These are phyloP conservation scores for Lepilemur ruficaudatus DNA, from an alignment of 2,797 vertebrate species.

Conservation along the genomic window DNA sequence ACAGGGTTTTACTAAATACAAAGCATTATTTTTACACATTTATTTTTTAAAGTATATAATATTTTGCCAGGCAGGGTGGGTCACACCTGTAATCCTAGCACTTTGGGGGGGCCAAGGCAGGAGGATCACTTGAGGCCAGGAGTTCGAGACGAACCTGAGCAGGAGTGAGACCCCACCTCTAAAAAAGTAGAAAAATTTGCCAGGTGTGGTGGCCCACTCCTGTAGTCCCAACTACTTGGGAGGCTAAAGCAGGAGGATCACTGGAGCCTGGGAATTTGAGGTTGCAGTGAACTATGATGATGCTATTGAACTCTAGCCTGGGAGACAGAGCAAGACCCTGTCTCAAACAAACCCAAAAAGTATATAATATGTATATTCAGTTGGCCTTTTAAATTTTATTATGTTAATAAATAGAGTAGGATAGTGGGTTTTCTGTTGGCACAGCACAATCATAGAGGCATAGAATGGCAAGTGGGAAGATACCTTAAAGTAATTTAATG, in stretches of 20 bases:
- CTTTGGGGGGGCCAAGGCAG: not conserved
- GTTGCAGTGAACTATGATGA: not conserved
- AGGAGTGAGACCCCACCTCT: not conserved
- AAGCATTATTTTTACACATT: not conserved
- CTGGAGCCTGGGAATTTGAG: not conserved
- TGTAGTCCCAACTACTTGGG: not conserved
- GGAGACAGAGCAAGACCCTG: not conserved
- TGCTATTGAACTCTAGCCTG: not conserved
- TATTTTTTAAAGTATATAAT: not conserved
- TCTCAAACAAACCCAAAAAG: not conserved
- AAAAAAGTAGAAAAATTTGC: not conserved
- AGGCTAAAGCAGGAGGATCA: not conserved
- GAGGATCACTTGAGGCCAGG: not conserved
- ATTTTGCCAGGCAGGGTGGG: not conserved
- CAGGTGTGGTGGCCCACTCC: accelerated
- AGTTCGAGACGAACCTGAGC: not conserved
- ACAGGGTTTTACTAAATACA: not conserved
- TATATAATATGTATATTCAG: not conserved
- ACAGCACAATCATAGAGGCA: not conserved
- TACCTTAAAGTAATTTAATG: not conserved
- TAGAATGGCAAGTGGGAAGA: not conserved
- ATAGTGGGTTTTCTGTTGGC: not conserved
- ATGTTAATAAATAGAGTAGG: not conserved
- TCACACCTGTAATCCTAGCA: not conserved
- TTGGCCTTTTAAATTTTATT: slow-evolving; percentile 3